Evolutionary conservation across 2,888 invertebrate genomes (phyloP).

Genomic region (Brachyptera risi): DNA sequence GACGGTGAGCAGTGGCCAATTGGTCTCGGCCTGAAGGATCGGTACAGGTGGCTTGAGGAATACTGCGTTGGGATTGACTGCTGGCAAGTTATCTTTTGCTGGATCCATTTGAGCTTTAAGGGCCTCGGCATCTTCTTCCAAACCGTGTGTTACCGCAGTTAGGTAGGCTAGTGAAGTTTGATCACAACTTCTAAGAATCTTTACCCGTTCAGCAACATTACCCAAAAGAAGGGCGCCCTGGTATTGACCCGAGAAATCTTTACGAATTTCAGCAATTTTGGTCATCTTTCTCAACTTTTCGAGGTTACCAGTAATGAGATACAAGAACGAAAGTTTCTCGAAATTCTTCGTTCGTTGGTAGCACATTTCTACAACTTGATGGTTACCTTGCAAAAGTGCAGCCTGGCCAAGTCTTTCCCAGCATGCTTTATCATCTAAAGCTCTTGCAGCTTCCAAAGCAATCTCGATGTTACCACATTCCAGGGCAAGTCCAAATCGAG

Average conservation of each 20-base stretch:
- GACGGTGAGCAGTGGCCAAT: slow-evolving; percentile 95
- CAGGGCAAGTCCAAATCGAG: slow-evolving; percentile 88
- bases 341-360: slow-evolving; percentile 99
- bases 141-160: slow-evolving; percentile 89
- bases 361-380: slow-evolving; percentile 96
- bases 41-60: slow-evolving; percentile 86
- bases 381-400: slow-evolving; percentile 90
- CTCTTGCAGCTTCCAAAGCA: slow-evolving; percentile 92
- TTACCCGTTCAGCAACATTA: slow-evolving; percentile 84
- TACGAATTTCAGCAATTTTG: slow-evolving; percentile 97
- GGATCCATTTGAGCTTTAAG: slow-evolving; percentile 60
- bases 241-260: slow-evolving; percentile 95
- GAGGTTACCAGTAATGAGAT: slow-evolving; percentile 95
- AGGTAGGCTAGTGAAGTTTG: slow-evolving; percentile 84
- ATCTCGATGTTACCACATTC: slow-evolving; percentile 99
- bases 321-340: slow-evolving; percentile 95
- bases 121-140: slow-evolving; percentile 72
- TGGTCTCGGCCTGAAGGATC: slow-evolving; percentile 83
- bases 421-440: slow-evolving; percentile 87
- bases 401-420: slow-evolving; percentile 96
- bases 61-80: slow-evolving; percentile 68
- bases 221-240: slow-evolving; percentile 91
- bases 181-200: slow-evolving; percentile 63
- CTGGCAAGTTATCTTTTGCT: slow-evolving; percentile 51
- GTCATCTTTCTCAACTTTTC: slow-evolving; percentile 98